Conservation (phyloP, 64 coral and sea anemone genomes). For the Pocillopora damicornis region DNA sequence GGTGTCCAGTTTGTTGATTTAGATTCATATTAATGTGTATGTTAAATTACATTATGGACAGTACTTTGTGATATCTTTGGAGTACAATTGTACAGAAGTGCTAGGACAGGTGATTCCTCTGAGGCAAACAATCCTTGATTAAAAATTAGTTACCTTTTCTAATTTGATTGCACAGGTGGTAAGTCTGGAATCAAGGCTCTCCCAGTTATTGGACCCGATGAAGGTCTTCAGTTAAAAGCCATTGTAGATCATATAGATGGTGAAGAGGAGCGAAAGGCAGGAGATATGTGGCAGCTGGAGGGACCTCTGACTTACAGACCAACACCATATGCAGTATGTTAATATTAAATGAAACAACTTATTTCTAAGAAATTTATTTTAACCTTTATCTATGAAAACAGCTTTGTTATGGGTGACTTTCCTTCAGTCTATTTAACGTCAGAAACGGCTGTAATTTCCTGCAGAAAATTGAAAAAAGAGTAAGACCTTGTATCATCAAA, state of each 20-base stretch:
- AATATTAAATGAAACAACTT: background rate
- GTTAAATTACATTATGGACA: too few species aligned
- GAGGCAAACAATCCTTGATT: background rate
- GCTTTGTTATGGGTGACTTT: background rate
- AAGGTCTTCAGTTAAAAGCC: constrained; percentile 67
- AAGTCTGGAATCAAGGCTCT: constrained; percentile 66
- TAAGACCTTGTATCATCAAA: constrained; percentile 40
- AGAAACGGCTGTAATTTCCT: background rate
- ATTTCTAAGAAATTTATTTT: too few species aligned
- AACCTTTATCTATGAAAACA: too few species aligned
- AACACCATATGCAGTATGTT: constrained; percentile 78
- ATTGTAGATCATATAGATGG: constrained; percentile 75
- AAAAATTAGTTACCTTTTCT: background rate
- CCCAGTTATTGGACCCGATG: constrained; percentile 67
- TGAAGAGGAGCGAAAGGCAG: constrained; percentile 75
- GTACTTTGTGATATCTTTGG: too few species aligned
- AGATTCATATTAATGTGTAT: too few species aligned
- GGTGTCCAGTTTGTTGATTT: background rate
- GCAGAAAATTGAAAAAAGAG: constrained; percentile 17
- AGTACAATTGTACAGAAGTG: too few species aligned
- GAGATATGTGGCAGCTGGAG: constrained; percentile 95
- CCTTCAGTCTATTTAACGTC: background rate
- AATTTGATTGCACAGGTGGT: constrained; percentile 37
- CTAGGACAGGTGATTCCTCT: too few species aligned
- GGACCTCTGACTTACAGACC: constrained; percentile 83